Percentiles rank a stretch among this genome's conserved stretches.
phyloP scores from a whole-genome alignment of 2,113 vertebrate species.

The Ancistrus triradiatus region DNA sequence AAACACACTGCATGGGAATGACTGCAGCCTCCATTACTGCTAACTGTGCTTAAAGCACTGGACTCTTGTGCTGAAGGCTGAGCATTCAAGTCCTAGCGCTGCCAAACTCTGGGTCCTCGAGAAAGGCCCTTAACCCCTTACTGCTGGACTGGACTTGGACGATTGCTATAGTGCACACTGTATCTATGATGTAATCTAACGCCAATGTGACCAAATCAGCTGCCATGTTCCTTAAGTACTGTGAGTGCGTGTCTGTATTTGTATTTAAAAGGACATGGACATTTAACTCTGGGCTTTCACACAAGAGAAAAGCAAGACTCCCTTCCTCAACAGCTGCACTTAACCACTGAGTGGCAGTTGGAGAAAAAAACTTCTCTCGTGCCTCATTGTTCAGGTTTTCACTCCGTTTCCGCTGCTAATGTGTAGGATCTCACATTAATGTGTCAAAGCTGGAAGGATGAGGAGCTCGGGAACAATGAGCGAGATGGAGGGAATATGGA shows the following conservation, averaged over 20 bases:
- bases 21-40: no score
- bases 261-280: conserved; percentile 21
- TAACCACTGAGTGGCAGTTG: conserved; percentile 36
- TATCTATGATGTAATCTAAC: no score
- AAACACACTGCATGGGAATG: no score
- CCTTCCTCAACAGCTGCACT: conserved; percentile 57
- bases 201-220: not conserved
- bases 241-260: not conserved
- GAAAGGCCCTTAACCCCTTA: no score
- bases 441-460: conserved; percentile 65
- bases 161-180: no score
- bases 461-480: conserved; percentile 59
- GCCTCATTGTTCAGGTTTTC: conserved; percentile 59
- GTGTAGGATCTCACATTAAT: conserved; percentile 50
- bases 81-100: no score
- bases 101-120: no score
- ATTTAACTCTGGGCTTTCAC: conserved; percentile 59
- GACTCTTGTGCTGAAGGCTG: no score
- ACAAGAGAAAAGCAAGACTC: conserved; percentile 48
- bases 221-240: not conserved
- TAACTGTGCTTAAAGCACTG: no score
- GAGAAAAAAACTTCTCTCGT: conserved; percentile 30
- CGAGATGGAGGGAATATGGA: conserved; percentile 45
- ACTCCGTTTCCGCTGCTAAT: conserved; percentile 14
- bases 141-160: no score